Conservation (phyloP, 2,797 vertebrate species). For the Euphonia xanthogaster region DNA sequence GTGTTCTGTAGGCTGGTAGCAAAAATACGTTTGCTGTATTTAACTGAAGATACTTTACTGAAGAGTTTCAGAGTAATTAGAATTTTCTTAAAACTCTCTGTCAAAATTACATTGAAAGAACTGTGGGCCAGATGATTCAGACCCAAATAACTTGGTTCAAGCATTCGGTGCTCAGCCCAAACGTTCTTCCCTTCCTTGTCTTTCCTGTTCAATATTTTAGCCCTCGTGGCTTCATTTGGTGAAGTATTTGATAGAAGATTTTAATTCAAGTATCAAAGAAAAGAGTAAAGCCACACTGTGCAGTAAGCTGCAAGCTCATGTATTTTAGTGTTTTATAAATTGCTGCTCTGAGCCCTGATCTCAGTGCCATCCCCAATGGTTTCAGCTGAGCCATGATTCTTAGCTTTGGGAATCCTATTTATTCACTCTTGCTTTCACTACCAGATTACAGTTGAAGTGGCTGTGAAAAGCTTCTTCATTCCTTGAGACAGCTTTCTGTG, state of each 20-base stretch:
- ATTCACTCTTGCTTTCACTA: neutral
- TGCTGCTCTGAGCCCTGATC: neutral
- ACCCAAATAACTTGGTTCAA: neutral
- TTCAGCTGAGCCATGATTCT: neutral
- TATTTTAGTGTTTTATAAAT: neutral
- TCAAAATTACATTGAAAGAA: neutral
- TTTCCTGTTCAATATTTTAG: neutral
- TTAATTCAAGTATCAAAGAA: neutral
- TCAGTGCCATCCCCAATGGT: neutral
- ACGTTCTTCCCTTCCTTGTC: neutral
- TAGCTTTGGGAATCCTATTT: neutral
- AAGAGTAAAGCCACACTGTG: neutral
- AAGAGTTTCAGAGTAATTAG: neutral
- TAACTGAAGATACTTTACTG: neutral
- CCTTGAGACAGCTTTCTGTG: neutral
- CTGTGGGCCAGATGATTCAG: neutral
- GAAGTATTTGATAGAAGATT: neutral
- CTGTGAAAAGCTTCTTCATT: neutral
- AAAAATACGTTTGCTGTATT: conserved; percentile 33
- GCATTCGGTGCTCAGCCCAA: neutral
- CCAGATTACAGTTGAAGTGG: neutral
- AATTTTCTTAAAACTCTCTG: neutral
- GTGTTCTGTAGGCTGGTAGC: neutral
- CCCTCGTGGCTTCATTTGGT: accelerated
- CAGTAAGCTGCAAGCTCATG: neutral